Evolutionary conservation across 2,113 vertebrate species (phyloP).

Genomic region (Nothobranchius kuhntae): DNA sequence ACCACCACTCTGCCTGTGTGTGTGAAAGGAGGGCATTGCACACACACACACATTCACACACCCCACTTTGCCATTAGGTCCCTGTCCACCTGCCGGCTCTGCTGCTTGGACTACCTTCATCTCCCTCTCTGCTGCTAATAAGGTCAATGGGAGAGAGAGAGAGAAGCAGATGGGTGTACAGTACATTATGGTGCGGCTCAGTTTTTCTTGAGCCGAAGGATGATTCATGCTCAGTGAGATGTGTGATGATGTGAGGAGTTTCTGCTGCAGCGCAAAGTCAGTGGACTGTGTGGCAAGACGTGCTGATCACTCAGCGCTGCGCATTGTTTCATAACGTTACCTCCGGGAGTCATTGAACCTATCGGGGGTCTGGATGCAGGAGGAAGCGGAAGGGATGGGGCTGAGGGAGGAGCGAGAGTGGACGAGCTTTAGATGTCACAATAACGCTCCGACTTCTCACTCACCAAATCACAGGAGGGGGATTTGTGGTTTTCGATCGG

Average conservation of each 20-base stretch:
- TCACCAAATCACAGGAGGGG: slow-evolving; percentile 45
- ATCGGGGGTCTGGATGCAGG: slow-evolving; percentile 44
- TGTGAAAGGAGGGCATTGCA: slow-evolving; percentile 43
- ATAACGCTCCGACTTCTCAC: slow-evolving; percentile 47
- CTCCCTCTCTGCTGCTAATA: slow-evolving; percentile 66
- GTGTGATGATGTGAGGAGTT: slow-evolving; percentile 68
- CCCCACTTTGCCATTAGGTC: slow-evolving; percentile 68
- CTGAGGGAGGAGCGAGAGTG: slow-evolving; percentile 47
- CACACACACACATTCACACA: slow-evolving; percentile 32
- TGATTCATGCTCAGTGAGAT: slow-evolving; percentile 69
- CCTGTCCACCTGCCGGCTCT: slow-evolving; percentile 68
- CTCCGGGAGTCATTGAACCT: slow-evolving; percentile 67
- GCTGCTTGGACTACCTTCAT: slow-evolving; percentile 59
- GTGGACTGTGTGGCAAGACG: slow-evolving; percentile 51
- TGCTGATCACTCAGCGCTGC: slow-evolving; percentile 65
- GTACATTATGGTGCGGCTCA: slow-evolving; percentile 62
- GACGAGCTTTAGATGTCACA: slow-evolving; percentile 65
- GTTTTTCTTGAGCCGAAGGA: slow-evolving; percentile 45
- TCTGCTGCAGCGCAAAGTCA: slow-evolving; percentile 62
- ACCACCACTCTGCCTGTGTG: slow-evolving; percentile 45
- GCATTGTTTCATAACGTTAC: slow-evolving; percentile 59
- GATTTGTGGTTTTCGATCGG: slow-evolving; percentile 52
- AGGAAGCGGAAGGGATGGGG: slow-evolving; percentile 18
- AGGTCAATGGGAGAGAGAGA: slow-evolving; percentile 75
- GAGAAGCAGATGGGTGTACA: slow-evolving; percentile 65